A percentile compares a stretch with the other conserved stretches of the same genome.
phyloP scores from a whole-genome alignment of 2,797 vertebrate species.

The Trachurus trachurus region DNA sequence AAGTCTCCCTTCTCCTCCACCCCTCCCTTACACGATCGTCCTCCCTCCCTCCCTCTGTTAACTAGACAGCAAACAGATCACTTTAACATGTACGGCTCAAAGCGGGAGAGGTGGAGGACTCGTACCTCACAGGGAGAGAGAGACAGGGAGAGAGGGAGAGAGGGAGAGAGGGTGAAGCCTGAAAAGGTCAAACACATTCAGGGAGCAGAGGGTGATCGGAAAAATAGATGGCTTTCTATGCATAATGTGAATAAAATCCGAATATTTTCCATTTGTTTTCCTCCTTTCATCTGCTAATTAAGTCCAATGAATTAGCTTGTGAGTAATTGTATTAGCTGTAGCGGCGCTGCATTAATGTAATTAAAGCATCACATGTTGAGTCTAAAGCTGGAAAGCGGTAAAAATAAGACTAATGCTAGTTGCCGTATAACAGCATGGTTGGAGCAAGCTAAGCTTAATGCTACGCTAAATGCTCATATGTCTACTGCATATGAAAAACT shows the following conservation, averaged over 20 bases:
- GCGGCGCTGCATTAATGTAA: neutral
- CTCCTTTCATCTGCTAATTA: neutral
- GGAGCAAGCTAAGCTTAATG: neutral
- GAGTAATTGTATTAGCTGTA: neutral
- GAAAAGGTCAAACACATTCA: constrained; percentile 56
- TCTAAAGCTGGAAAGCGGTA: neutral
- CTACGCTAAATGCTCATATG: neutral
- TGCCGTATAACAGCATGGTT: neutral
- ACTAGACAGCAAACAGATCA: constrained; percentile 77
- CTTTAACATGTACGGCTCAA: constrained; percentile 56
- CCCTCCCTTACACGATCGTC: constrained; percentile 43
- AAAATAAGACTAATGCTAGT: neutral
- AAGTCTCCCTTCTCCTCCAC: constrained; percentile 66
- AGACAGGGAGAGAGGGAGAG: constrained; percentile 17
- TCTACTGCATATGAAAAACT: too few relatives aligned
- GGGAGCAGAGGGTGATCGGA: neutral
- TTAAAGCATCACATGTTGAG: neutral
- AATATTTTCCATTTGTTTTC: constrained; percentile 20
- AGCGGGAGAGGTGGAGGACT: constrained; percentile 48
- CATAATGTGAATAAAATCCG: neutral
- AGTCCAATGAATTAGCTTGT: neutral
- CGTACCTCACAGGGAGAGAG: neutral
- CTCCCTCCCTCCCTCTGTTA: constrained; percentile 60
- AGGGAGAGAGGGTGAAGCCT: constrained; percentile 18
- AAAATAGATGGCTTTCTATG: neutral